phyloP scores from a whole-genome alignment of 2,888 invertebrate species.

The Bombylius major region DNA sequence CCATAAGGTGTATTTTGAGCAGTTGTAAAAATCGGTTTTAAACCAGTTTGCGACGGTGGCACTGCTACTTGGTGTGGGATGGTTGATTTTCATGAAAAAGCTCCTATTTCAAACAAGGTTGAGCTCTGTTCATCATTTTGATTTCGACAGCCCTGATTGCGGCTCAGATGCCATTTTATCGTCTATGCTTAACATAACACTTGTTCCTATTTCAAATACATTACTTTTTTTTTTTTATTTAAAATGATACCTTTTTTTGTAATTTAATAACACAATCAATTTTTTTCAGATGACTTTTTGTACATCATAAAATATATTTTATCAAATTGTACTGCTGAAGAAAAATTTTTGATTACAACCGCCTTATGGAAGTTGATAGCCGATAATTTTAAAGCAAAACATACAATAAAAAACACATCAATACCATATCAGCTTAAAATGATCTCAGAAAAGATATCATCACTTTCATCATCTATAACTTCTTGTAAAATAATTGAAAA shows the following conservation, averaged over 20 bases:
- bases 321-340: slow-evolving; percentile 20
- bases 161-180: too few species aligned
- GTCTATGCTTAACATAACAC: too few species aligned
- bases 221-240: background rate
- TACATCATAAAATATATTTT: slow-evolving; percentile 6
- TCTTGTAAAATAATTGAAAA: background rate
- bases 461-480: background rate
- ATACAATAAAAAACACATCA: slow-evolving; percentile 26
- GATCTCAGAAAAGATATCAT: slow-evolving; percentile 16
- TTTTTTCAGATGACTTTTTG: slow-evolving; percentile 12
- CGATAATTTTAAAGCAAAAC: slow-evolving; percentile 27
- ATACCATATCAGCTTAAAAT: slow-evolving; percentile 21
- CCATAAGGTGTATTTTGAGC: too few species aligned
- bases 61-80: too few species aligned
- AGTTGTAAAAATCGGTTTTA: too few species aligned
- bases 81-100: too few species aligned
- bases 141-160: too few species aligned
- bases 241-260: background rate
- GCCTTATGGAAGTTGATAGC: slow-evolving; percentile 30
- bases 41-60: too few species aligned
- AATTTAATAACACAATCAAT: too few species aligned
- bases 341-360: slow-evolving; percentile 24
- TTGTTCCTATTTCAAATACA: too few species aligned
- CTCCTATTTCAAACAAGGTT: too few species aligned
- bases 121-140: too few species aligned